phyloP scores from a whole-genome alignment of 2,888 invertebrate species.

The Dione juno region DNA sequence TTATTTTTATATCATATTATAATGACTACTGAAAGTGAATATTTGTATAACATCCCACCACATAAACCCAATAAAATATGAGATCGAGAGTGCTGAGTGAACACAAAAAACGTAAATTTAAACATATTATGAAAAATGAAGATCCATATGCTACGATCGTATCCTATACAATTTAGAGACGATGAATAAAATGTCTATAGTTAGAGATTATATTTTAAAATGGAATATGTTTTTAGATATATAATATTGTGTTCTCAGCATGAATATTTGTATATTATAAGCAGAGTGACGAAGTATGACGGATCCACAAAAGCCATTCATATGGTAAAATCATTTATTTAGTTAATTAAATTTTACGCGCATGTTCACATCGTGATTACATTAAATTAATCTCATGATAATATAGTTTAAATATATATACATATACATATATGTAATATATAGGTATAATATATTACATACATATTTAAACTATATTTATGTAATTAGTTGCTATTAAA shows the following conservation, averaged over 20 bases:
- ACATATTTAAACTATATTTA: too few relatives aligned
- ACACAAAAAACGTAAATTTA: neutral
- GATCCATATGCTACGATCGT: neutral
- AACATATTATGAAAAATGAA: neutral
- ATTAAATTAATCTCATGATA: neutral
- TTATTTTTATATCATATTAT: neutral
- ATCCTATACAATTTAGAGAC: neutral
- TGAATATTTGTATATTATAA: neutral
- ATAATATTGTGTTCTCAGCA: neutral
- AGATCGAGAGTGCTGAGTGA: neutral
- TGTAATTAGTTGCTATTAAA: too few relatives aligned
- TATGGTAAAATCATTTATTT: conserved; percentile 5
- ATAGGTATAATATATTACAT: too few relatives aligned
- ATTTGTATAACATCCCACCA: neutral
- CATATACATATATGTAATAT: too few relatives aligned
- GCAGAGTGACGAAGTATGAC: neutral
- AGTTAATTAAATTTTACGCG: conserved; percentile 3
- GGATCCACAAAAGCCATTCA: conserved; percentile 3
- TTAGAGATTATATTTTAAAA: neutral
- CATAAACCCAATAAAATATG: neutral
- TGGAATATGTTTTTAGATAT: conserved; percentile 2
- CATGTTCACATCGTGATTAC: neutral
- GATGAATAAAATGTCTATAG: neutral
- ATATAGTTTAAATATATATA: neutral
- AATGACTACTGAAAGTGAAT: neutral